Base-by-base conservation (phyloP, 1,140 invertebrate genomes). In the Drosophila takahashii region DNA sequence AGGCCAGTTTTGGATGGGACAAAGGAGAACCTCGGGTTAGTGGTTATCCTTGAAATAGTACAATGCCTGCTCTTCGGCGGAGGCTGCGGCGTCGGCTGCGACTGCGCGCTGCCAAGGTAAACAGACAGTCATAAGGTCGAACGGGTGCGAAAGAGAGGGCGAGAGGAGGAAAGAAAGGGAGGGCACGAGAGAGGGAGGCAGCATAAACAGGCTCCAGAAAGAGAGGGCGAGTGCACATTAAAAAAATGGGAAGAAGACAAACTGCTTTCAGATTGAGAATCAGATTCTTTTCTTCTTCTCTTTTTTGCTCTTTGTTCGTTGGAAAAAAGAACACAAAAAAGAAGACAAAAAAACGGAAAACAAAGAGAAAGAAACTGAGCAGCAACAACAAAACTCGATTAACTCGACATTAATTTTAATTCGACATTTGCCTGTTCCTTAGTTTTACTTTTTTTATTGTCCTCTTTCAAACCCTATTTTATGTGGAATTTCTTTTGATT, bases 331-430 rank as follows among this genome's bases (percentile, higher is more conserved):
- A 52, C 54, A 58, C 64, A 54, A 76, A 75, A 66, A 73, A 41
- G 10, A 58, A 16, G 37, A 32, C 10, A 36, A 44, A 34, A 36
- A 22, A 64, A 32, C 4, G 42, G 53, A 29, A 57, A 56, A 67
- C 39, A 69, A 52, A 56, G 62, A 56, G 48, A 69, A 54, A 69
- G 65, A 66, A 36, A 69, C 62, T 54, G 50, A 69, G 50, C 79
- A 79, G 48, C 77, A 86, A 81, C 81, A 87, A 87, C 78, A 86
- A 84, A 89, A 89, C 84, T 89, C 84, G 84, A 89, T 89, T 89
- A 89, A 89, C 84, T 89, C 84, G 85, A 85, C 84, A 89, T 89
- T 89, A 89, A 90, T 89, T 89, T 89, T 89, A 89, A 89, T 89
- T 89, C 84, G 84, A 89, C 84, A 89, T 83, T 71, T 61, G 77